These are phyloP conservation scores for Trididemnum clinides DNA, from an alignment of 23 tunicate genomes.

Conservation along the genomic window DNA sequence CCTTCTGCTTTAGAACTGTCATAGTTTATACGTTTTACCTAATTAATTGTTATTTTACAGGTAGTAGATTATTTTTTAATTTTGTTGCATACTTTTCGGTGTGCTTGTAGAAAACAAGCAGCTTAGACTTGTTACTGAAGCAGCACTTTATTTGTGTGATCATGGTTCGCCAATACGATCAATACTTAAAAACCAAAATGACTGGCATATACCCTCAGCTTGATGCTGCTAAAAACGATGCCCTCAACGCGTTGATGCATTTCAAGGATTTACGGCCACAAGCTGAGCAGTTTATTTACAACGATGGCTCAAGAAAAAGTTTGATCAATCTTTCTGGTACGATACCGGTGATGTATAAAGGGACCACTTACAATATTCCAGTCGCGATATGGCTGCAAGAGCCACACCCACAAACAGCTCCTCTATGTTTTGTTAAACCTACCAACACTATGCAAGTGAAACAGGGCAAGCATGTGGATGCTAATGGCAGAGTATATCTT, in stretches of 20 bases:
- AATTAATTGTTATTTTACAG: too few relatives aligned
- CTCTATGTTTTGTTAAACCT: conserved; percentile 91
- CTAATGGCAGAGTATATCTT: conserved; percentile 87
- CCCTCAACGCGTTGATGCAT: conserved; percentile 38
- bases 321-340: conserved; percentile 75
- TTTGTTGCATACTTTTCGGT: too few relatives aligned
- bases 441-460: conserved; percentile 92
- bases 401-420: conserved; percentile 80
- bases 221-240: conserved; percentile 56
- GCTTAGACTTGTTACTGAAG: too few relatives aligned
- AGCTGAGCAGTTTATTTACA: conserved; percentile 68
- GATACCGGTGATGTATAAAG: conserved; percentile 85
- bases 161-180: conserved; percentile 36
- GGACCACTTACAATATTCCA: conserved; percentile 88
- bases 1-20: too few relatives aligned
- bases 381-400: conserved; percentile 86
- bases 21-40: too few relatives aligned
- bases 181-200: conserved; percentile 44
- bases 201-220: conserved; percentile 55
- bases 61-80: too few relatives aligned
- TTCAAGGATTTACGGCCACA: conserved; percentile 78
- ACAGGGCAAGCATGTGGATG: conserved; percentile 97
- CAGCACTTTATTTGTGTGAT: not conserved
- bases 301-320: conserved; percentile 73
- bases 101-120: too few relatives aligned